Conservation (phyloP, 2,113 vertebrate genomes). For the Chlorodrepanis virens region DNA sequence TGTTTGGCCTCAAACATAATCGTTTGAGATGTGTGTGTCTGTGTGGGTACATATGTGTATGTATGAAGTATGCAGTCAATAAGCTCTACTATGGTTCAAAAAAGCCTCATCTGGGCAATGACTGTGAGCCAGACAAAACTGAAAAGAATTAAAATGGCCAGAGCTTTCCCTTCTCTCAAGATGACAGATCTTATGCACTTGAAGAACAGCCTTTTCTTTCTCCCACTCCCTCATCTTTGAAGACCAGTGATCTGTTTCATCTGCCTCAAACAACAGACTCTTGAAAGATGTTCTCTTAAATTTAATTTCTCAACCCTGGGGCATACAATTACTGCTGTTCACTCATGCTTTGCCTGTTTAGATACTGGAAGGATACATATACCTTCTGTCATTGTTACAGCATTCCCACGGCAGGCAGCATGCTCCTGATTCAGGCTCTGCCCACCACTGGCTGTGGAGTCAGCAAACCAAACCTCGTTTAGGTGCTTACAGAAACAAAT, state of each 20-base stretch:
- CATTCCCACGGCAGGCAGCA: neutral
- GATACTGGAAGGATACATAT: neutral
- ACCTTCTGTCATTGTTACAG: neutral
- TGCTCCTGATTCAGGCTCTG: fast-evolving
- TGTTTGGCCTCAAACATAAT: neutral
- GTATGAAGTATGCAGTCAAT: neutral
- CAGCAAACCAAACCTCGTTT: neutral
- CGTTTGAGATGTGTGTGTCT: neutral
- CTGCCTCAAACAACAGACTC: neutral
- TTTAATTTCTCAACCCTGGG: neutral
- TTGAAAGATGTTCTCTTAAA: neutral
- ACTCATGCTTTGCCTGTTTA: neutral
- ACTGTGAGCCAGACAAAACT: neutral
- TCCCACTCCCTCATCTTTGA: neutral
- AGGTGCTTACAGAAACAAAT: neutral
- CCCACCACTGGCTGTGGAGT: neutral
- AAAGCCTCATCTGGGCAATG: neutral
- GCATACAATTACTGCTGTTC: neutral
- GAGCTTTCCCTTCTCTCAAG: neutral
- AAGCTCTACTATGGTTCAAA: neutral
- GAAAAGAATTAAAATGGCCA: neutral
- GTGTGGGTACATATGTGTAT: no score
- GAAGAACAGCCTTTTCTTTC: neutral
- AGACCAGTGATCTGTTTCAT: neutral
- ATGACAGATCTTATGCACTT: neutral